Evolutionary conservation across 2,888 invertebrate species (phyloP), one percentile per base, ranked within the genome.

Genomic region (Melanostoma mellinum): DNA sequence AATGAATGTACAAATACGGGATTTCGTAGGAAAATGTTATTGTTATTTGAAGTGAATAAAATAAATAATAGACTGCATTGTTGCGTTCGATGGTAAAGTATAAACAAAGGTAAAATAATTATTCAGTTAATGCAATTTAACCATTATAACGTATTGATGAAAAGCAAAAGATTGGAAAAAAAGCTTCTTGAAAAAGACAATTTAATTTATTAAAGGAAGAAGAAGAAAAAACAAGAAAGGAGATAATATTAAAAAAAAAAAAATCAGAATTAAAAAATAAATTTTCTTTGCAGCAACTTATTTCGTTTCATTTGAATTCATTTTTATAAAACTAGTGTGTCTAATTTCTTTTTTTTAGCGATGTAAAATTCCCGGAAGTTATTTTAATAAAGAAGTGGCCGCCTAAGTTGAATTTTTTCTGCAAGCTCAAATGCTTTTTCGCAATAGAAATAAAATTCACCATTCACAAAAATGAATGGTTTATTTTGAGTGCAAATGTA

Each of bases 221-320:
- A 42, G 48, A 52, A 35, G 53, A 53, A 53, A 68, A 68, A 71
- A 67, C 50, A 36, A 63, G n/a, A 20, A 32, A 6, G 32, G 0
- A 53, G 55, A 40, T n/a, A 42, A 42, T 8, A 36, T 35, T 6
- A 2, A 20, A 73, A 79, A 42, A 2, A 10, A 50, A 55, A 30
- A 38, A 30, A 72, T 50, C 53, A 48, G 53, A 53, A 69, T 69
- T 78, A 65, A 58, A 79, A 84, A 77, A 55, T 40, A 50, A 50
- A 63, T 8, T 84, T 74, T 74, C 73, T 74, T 84, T 79, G 69
- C 82, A 84, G 82, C 82, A 79, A 67, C 68, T 9, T 53, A 35
- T 44, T 60, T 10, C 8, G 44, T 67, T 67, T 82, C 3, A 68
- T 56, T 77, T 6, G 6, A 38, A 6, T 20, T 2, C 8, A 1